These are phyloP conservation scores for Ascaphus truei DNA, from an alignment of 2,113 vertebrate genomes.

Conservation along the genomic window DNA sequence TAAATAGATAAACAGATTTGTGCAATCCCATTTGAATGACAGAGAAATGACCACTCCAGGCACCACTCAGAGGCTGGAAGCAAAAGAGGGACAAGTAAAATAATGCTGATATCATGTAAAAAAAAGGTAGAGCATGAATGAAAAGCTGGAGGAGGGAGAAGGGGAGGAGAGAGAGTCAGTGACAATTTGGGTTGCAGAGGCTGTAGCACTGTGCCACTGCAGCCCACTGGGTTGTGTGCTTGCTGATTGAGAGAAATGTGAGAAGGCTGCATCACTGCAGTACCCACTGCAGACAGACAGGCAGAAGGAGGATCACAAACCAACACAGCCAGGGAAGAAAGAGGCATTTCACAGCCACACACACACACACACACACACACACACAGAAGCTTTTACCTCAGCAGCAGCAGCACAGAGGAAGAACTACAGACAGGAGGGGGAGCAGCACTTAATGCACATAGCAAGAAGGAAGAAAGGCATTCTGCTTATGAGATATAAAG, in stretches of 20 bases:
- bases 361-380: neutral
- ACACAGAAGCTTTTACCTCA: no score
- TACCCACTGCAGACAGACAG: conserved; percentile 39
- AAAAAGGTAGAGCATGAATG: no score
- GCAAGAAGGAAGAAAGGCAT: neutral
- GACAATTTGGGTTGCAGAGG: conserved; percentile 33
- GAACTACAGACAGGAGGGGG: no score
- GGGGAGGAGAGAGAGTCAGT: conserved; percentile 49
- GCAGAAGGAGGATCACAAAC: conserved; percentile 3
- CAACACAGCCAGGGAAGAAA: neutral
- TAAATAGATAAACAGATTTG: no score
- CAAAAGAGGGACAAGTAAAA: no score
- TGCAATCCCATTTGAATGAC: no score
- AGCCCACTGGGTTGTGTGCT: neutral
- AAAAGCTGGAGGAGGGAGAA: conserved; percentile 43
- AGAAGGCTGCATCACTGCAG: conserved; percentile 47
- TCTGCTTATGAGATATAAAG: no score
- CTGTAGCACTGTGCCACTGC: neutral
- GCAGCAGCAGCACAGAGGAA: no score
- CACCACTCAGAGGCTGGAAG: no score
- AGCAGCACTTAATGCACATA: no score
- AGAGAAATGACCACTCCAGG: no score
- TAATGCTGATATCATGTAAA: no score
- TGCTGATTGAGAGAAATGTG: conserved; percentile 42
- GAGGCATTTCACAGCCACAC: neutral